Evolutionary conservation across 1,140 invertebrate species (phyloP).

Genomic region (Physella acuta): DNA sequence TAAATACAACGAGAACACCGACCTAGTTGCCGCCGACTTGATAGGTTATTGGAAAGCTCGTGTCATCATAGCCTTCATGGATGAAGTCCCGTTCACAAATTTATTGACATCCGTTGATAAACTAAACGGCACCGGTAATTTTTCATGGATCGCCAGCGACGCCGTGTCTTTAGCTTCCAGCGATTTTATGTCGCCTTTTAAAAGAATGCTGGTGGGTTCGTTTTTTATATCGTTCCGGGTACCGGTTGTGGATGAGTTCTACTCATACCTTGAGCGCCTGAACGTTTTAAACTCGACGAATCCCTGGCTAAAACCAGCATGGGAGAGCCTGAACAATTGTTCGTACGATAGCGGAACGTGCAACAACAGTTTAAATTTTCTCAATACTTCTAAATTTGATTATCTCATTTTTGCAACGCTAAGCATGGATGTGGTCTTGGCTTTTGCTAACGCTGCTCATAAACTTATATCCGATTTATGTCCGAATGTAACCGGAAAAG

Average conservation of each 20-base stretch:
- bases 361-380: not conserved
- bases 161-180: not conserved
- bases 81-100: not conserved
- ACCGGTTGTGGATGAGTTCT: not conserved
- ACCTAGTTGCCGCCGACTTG: not conserved
- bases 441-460: no score
- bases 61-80: not conserved
- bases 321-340: conserved; percentile 1
- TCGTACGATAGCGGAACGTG: not conserved
- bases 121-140: not conserved
- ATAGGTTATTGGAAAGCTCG: not conserved
- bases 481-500: no score
- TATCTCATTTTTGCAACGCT: not conserved
- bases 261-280: not conserved
- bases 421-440: conserved; percentile 4
- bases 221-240: not conserved
- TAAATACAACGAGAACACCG: not conserved
- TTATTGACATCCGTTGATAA: not conserved
- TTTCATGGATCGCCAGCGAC: conserved; percentile 15
- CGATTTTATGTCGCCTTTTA: not conserved
- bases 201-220: not conserved
- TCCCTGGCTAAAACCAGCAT: not conserved
- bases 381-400: not conserved
- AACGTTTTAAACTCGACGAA: not conserved
- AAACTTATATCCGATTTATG: no score